phyloP scores from a whole-genome alignment of 2,888 invertebrate genomes.

The Crocallis elinguaria region DNA sequence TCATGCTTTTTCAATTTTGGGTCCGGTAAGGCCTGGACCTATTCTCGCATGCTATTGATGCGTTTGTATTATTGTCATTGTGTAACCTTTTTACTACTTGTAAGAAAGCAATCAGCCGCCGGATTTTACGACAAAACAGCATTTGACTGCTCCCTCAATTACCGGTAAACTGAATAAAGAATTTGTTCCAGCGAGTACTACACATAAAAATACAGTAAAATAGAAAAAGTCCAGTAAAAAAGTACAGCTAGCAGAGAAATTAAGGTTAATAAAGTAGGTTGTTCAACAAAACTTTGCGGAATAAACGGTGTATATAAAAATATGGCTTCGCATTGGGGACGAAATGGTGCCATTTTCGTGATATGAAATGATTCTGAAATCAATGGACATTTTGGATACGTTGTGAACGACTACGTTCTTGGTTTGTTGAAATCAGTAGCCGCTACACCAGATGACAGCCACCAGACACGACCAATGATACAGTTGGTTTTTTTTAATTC shows the following conservation, averaged over 20 bases:
- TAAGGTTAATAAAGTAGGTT: not conserved
- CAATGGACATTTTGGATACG: too few species aligned
- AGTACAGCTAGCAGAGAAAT: not conserved
- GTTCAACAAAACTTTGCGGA: constrained; percentile 11
- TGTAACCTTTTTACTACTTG: not conserved
- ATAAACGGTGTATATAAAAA: constrained; percentile 4
- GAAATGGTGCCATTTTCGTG: too few species aligned
- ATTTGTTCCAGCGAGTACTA: constrained; percentile 6
- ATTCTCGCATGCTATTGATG: not conserved
- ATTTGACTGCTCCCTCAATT: not conserved
- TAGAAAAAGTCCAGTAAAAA: constrained; percentile 23
- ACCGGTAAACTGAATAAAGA: constrained; percentile 1
- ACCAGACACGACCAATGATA: too few species aligned
- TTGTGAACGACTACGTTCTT: too few species aligned
- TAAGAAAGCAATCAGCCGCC: not conserved
- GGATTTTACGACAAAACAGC: constrained; percentile 9
- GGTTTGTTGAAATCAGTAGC: too few species aligned
- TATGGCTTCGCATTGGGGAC: constrained; percentile 8
- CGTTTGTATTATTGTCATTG: not conserved
- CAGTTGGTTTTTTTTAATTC: too few species aligned
- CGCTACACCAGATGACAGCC: too few species aligned
- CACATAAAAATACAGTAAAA: constrained; percentile 28
- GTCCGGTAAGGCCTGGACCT: too few species aligned
- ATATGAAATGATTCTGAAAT: too few species aligned
- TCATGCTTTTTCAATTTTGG: too few species aligned